Conservation (phyloP, 2,888 invertebrate genomes). For the Fabriciana adippe region DNA sequence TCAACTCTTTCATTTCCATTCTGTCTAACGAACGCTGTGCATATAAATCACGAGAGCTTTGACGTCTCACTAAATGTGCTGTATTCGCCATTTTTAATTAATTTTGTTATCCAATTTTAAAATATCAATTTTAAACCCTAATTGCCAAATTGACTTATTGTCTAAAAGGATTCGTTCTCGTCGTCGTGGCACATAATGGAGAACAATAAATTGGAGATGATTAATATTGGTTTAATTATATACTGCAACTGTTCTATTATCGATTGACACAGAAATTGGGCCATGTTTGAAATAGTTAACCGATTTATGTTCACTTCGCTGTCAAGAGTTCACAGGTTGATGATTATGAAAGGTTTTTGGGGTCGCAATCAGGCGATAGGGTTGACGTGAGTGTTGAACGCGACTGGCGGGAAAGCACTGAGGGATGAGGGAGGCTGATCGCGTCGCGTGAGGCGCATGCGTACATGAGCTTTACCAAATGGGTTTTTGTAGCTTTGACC, state of each 20-base stretch:
- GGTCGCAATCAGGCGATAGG: conserved; percentile 39
- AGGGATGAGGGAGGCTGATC: conserved; percentile 49
- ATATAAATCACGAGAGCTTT: conserved; percentile 92
- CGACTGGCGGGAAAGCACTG: conserved; percentile 62
- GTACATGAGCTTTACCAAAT: conserved; percentile 45
- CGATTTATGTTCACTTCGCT: conserved; percentile 43
- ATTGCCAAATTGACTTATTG: conserved; percentile 19
- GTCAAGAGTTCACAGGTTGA: conserved; percentile 37
- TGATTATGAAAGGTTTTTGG: conserved; percentile 22
- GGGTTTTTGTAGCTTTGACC: conserved; percentile 35
- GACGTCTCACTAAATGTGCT: conserved; percentile 92
- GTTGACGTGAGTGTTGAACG: conserved; percentile 49
- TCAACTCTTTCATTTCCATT: conserved; percentile 92
- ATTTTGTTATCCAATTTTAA: conserved; percentile 8
- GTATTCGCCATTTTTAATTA: conserved; percentile 90
- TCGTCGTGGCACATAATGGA: conserved; percentile 71
- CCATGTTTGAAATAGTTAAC: conserved; percentile 31
- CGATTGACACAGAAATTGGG: conserved; percentile 24
- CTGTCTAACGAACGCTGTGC: conserved; percentile 91
- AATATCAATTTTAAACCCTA: neutral
- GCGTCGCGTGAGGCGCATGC: conserved; percentile 58
- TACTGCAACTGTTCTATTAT: conserved; percentile 26
- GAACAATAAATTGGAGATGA: conserved; percentile 58
- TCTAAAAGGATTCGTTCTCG: conserved; percentile 57
- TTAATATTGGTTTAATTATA: conserved; percentile 49